Evolutionary conservation across 1,140 invertebrate species (phyloP).

Genomic region (Cotesia glomerata): DNA sequence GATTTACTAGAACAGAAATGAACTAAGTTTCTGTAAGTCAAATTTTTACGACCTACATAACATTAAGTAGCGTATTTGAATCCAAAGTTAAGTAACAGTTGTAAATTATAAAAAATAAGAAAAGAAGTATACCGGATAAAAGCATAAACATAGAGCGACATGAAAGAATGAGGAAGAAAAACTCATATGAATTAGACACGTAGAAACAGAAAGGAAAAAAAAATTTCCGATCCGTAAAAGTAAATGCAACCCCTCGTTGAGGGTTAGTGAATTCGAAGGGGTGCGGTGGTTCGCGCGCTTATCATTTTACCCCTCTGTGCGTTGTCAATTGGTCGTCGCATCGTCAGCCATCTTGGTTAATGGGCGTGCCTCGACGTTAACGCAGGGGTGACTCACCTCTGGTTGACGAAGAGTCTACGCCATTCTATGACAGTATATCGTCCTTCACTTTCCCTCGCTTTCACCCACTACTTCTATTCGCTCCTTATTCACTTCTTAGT

Average conservation of each 20-base stretch:
- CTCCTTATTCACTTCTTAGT: neutral
- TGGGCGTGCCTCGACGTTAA: conserved; percentile 20
- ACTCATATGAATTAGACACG: neutral
- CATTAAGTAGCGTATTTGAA: no score
- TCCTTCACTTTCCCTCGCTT: neutral
- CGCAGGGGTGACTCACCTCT: conserved; percentile 26
- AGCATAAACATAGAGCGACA: neutral
- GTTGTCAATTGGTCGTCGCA: conserved; percentile 23
- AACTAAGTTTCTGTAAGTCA: no score
- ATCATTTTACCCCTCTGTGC: conserved; percentile 16
- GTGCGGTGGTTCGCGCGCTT: conserved; percentile 28
- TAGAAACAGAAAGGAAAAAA: neutral
- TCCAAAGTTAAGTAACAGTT: no score
- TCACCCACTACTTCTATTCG: neutral
- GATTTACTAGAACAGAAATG: no score
- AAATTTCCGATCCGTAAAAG: conserved; percentile 27
- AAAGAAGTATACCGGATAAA: neutral
- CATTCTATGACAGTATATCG: neutral
- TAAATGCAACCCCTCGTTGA: conserved; percentile 15
- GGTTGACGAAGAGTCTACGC: conserved; percentile 18
- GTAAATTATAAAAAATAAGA: no score
- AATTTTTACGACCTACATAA: no score
- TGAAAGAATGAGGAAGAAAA: neutral
- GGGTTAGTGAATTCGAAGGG: conserved; percentile 20
- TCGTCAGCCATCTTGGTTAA: conserved; percentile 31